Conservation (phyloP, 64 coral and sea anemone species). For the Stichodactyla mertensii region DNA sequence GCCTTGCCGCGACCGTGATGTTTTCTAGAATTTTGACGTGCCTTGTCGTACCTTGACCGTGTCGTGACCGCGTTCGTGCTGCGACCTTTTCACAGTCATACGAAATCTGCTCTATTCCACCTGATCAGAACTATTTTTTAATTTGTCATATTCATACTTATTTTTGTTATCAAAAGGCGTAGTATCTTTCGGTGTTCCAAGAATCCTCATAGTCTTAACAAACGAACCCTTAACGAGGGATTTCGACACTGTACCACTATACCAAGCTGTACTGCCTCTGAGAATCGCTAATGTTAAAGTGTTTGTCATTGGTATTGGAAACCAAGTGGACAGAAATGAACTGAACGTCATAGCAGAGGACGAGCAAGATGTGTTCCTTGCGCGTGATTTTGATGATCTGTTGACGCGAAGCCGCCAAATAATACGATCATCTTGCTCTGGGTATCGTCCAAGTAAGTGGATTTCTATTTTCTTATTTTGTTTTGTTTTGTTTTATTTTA, state of each 20-base stretch:
- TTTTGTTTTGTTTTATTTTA: background rate
- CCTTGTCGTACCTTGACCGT: too few relatives aligned
- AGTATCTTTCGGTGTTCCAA: conserved; percentile 26
- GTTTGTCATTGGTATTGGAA: conserved; percentile 45
- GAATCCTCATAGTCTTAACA: conserved; percentile 38
- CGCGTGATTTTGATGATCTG: conserved; percentile 44
- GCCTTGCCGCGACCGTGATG: too few relatives aligned
- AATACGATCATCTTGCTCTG: conserved; percentile 25
- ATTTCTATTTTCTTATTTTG: background rate
- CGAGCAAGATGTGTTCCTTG: conserved; percentile 31
- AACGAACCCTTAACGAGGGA: conserved; percentile 28
- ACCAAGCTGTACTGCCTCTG: conserved; percentile 28
- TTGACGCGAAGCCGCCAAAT: conserved; percentile 29
- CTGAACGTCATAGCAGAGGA: conserved; percentile 19
- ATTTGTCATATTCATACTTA: background rate
- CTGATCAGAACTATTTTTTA: too few relatives aligned
- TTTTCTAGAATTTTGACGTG: too few relatives aligned
- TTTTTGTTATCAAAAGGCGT: background rate
- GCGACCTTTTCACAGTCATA: too few relatives aligned
- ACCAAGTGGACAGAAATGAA: conserved; percentile 6
- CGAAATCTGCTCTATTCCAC: too few relatives aligned
- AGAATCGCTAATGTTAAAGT: conserved; percentile 19
- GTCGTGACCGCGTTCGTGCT: too few relatives aligned
- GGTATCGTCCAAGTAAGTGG: background rate
- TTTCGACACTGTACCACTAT: conserved; percentile 1